phyloP scores from a whole-genome alignment of 2,888 invertebrate species.

The Drosophila parthenogenetica region DNA sequence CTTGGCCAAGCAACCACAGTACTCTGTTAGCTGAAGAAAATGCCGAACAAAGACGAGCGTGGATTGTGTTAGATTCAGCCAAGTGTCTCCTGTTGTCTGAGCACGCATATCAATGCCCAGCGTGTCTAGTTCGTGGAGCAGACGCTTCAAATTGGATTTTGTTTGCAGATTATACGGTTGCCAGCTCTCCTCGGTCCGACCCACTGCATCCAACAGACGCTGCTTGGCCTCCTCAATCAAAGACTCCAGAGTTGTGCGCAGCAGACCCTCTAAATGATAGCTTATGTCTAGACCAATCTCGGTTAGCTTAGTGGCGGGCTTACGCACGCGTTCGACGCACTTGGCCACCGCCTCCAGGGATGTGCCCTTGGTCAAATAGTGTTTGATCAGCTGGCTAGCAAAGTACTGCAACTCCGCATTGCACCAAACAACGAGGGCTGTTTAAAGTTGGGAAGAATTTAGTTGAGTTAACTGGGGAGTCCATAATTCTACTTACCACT shows the following conservation, averaged over 20 bases:
- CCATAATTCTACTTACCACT: conserved; percentile 86
- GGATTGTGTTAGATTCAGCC: conserved; percentile 84
- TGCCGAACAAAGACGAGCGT: conserved; percentile 84
- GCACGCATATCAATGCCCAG: conserved; percentile 83
- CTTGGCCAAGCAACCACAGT: conserved; percentile 84
- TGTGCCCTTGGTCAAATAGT: conserved; percentile 96
- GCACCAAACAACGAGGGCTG: conserved; percentile 96
- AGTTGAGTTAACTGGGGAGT: background rate
- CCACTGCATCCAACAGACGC: conserved; percentile 83
- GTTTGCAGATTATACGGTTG: conserved; percentile 85
- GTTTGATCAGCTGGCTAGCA: conserved; percentile 92
- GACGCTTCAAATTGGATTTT: conserved; percentile 83
- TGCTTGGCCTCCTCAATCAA: conserved; percentile 84
- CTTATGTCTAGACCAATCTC: conserved; percentile 94
- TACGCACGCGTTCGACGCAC: conserved; percentile 92
- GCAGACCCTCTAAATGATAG: conserved; percentile 94
- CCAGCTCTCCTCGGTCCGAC: conserved; percentile 85
- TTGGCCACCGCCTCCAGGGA: conserved; percentile 93
- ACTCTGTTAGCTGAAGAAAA: conserved; percentile 83
- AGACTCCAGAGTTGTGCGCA: conserved; percentile 88
- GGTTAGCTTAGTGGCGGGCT: conserved; percentile 85
- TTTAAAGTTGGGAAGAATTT: background rate
- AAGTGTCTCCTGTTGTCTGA: conserved; percentile 84
- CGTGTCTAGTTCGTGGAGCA: conserved; percentile 82
- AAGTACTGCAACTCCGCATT: conserved; percentile 92